Evolutionary conservation across 1,140 invertebrate genomes (phyloP), one percentile per base, ranked within the genome.

Genomic region (Oedothorax gibbosus): DNA sequence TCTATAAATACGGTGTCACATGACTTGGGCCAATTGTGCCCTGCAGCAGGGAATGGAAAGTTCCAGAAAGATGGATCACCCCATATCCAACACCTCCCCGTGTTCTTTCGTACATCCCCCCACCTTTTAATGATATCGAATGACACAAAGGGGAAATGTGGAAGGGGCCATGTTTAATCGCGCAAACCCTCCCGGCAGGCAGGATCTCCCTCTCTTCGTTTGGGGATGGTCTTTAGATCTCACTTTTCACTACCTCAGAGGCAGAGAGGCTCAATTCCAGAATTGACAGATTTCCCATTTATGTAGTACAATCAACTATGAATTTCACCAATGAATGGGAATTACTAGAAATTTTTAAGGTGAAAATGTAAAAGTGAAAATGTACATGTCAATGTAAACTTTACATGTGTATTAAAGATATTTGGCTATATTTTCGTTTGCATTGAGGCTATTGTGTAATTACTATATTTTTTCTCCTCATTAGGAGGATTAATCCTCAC

Each of bases 121-220:
- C 51, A n/a, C 53, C 78, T 50, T 73, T 65, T 82, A 82, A 82
- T 82, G 80, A 82, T 82, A 82, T 82, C 68, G 69, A 82, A 82
- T 82, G 80, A 82, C 80, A 82, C 80, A 82, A 82, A 82, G 69
- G 60, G 66, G 80, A 6, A 15, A 62, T 12, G 35, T 21, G 18
- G 20, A 49, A 20, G 78, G 53, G 65, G 49, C 11, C 9, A 35
- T 68, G n/a, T 71, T 71, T 51, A 57, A 69, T 81, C 53, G 77
- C 78, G 20, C 66, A 57, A 21, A 65, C 54, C 54, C 54, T 21
- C 20, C 21, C 20, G n/a, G 51, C n/a, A 60, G 12, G n/a, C 57
- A 60, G 12, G n/a, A 12, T n/a, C n/a, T n/a, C n/a, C 57, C 12
- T 60, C 68, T 53, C 53, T 53, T 51, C 68, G 50, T 35, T 56